Evolutionary conservation across 2,113 vertebrate genomes (phyloP), one percentile per base, ranked within the genome.

Genomic region (Pachyramphus minor): DNA sequence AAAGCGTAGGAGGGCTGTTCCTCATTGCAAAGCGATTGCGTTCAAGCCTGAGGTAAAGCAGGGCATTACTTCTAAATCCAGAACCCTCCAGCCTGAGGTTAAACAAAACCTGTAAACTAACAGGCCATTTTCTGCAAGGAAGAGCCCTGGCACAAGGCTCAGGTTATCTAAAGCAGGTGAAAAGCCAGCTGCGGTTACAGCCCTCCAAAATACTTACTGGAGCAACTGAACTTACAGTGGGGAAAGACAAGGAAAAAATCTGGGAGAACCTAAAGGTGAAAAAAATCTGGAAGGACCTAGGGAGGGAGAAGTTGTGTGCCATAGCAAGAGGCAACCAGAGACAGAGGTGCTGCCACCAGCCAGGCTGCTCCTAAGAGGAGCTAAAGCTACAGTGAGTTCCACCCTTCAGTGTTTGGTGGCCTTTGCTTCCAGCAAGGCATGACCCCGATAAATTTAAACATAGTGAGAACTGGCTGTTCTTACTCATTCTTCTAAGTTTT

Each of bases 91-190:
- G 75, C 45, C 35, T 42, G 63, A 23, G 59, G 53, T 83, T 84
- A 71, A 94, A 81, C 24, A 86, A 35, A 16, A 59, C 21, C 7
- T 28, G 47, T 25, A 44, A 68, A 68, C 16, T 22, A 31, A 25
- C 1, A 8, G 45, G 47, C 24, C 18, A 4, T 89, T 44, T 84
- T 75, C 52, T 81, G 58, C 42, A 78, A 59, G 78, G 37, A 35
- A 27, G 42, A 77, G 47, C 20, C n/a, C 8, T 0, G 2, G 28
- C 2, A 4, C 8, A 3, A 0, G 0, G 66, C 56, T 76, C n/a
- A 33, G 44, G 19, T 56, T 47, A 52, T 50, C 50, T 64, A 13
- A 77, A n/a, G 9, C 10, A 9, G 22, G 50, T 74, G 59, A 77
- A 93, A 91, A 56, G 49, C 49, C 53, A 47, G 33, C 14, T 60